These are phyloP conservation scores for Iguana delicatissima DNA, from an alignment of 2,797 vertebrate species.

Conservation along the genomic window DNA sequence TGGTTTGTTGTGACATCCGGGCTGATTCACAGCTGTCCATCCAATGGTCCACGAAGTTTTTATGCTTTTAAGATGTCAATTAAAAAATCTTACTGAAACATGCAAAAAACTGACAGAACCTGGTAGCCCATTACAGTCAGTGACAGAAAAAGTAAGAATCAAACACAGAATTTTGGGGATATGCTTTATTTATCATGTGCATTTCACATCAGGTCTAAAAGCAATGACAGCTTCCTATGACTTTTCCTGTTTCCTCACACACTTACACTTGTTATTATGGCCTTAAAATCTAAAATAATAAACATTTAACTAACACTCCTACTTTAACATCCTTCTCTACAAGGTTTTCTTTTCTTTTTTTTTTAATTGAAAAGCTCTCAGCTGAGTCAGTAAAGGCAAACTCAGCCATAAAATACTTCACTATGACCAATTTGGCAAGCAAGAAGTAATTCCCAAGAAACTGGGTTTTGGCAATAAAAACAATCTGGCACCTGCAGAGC, in stretches of 20 bases:
- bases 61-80: not conserved
- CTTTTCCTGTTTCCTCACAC: not conserved
- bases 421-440: constrained; percentile 19
- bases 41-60: not conserved
- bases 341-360: not conserved
- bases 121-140: not conserved
- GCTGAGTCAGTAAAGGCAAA: not conserved
- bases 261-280: constrained; percentile 27
- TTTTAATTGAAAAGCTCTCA: not conserved
- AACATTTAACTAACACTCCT: constrained; percentile 16
- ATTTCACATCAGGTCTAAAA: not conserved
- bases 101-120: not conserved
- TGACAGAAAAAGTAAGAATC: not conserved
- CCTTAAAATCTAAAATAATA: not conserved
- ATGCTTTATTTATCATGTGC: not conserved
- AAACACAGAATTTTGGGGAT: not conserved
- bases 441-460: constrained; percentile 28
- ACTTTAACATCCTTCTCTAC: not conserved
- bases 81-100: not conserved
- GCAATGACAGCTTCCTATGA: not conserved
- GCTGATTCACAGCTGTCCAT: not conserved
- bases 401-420: not conserved
- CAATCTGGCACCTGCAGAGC: constrained; percentile 25
- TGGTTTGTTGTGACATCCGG: not conserved
- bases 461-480: not conserved